Evolutionary conservation across 2,113 vertebrate genomes (phyloP).

Genomic region (Leucopsar rothschildi): DNA sequence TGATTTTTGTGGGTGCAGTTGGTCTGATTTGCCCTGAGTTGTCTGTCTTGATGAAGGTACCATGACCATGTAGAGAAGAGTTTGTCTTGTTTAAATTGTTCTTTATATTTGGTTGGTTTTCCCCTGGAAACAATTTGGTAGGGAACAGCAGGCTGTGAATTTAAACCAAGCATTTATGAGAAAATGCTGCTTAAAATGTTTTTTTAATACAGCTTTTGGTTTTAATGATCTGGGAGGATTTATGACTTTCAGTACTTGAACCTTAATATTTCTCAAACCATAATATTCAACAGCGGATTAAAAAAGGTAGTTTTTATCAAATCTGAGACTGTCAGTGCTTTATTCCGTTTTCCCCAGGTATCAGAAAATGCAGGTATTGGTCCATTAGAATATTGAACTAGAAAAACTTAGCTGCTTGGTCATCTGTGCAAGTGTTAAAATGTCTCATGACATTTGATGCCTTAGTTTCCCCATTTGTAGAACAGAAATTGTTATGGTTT

Average conservation of each 20-base stretch:
- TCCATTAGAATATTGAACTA: neutral
- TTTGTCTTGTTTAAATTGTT: neutral
- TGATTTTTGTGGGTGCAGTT: neutral
- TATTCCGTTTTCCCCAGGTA: neutral
- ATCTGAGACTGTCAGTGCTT: neutral
- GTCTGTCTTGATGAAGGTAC: rapidly evolving
- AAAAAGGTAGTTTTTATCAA: neutral
- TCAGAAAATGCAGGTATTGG: neutral
- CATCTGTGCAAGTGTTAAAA: neutral
- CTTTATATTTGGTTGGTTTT: neutral
- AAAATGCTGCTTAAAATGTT: neutral
- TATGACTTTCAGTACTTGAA: neutral
- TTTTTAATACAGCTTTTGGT: neutral
- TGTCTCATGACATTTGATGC: neutral
- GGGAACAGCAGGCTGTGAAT: neutral
- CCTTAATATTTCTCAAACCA: neutral
- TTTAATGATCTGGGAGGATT: neutral
- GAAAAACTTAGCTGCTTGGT: neutral
- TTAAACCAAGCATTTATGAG: neutral
- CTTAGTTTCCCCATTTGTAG: neutral
- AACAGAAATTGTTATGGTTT: neutral
- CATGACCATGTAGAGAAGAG: neutral
- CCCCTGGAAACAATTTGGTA: neutral
- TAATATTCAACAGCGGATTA: neutral
- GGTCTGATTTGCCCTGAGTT: neutral